Base-by-base conservation (phyloP, 1,140 invertebrate genomes). In the Telenomus remus region DNA sequence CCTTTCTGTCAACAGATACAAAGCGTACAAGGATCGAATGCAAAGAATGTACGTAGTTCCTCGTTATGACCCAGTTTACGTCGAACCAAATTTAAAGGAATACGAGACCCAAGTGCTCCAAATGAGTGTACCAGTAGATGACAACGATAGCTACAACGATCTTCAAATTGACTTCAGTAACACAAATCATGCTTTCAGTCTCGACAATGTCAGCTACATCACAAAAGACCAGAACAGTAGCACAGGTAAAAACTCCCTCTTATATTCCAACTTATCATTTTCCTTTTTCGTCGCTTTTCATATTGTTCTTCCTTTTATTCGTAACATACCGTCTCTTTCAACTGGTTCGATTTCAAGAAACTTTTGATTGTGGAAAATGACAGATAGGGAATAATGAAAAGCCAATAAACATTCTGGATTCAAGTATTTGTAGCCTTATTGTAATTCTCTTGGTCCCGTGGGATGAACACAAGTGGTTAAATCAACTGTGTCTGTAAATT, bases 71-170 rank as follows among this genome's bases (percentile, higher is more conserved):
- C 93, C 93, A 0, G 93, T 95, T 0, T 94, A 94, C 74, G 92
- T 94, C 0, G 93, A 94, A 74, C 91, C 92, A 0, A 93, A 92
- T 84, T 84, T 95, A 42, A 95, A 95, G 82, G 94, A 95, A 82
- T 95, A 95, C 82, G 94, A 95, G 86, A 95, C 94, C 1, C 93
- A 96, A 90, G 94, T 96, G 33, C 88, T 97, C 1, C 94, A 96
- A 71, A 96, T 97, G 95, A 95, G 94, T 61, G 95, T 97, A 0
- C 92, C 92, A 0, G 89, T 93, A 0, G 94, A 95, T 73, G 94
- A 95, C 68, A 93, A 91, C 69, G 93, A 94, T 72, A 91, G 91
- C 73, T 92, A 89, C 78, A 91, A 93, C 68, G 94, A 96, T 83
- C 81, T 96, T 12, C 94, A 96, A 80, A 84, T 96, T n/a, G 95